Evolutionary conservation across 92 coral and sea anemone genomes (phyloP).

Genomic region (Hydrozoanthus gracilis): DNA sequence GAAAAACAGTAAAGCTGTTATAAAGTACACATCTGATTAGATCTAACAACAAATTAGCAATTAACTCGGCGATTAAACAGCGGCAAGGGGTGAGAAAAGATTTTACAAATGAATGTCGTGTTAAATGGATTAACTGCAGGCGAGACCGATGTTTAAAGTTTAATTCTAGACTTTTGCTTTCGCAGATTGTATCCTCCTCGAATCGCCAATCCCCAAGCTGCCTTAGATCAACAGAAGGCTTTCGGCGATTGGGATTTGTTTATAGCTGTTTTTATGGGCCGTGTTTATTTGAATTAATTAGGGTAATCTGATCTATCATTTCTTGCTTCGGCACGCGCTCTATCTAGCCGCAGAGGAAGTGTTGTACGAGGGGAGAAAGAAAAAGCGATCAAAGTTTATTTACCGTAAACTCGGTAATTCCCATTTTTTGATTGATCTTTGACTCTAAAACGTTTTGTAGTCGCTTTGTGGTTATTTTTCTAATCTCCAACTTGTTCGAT

Average conservation of each 20-base stretch:
- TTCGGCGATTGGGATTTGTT: conserved; percentile 61
- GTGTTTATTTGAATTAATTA: conserved; percentile 80
- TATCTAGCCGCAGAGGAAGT: conserved; percentile 76
- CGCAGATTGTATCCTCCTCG: conserved; percentile 32
- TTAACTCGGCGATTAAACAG: conserved; percentile 81
- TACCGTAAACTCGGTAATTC: conserved; percentile 48
- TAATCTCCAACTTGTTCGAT: background rate
- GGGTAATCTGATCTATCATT: conserved; percentile 65
- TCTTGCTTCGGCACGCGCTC: conserved; percentile 74
- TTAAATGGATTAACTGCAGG: conserved; percentile 61
- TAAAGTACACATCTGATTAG: conserved; percentile 88
- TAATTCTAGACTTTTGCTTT: conserved; percentile 42
- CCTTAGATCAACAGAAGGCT: conserved; percentile 67
- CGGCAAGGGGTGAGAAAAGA: conserved; percentile 68
- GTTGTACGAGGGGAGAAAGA: conserved; percentile 51
- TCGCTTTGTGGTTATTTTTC: background rate
- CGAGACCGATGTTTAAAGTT: conserved; percentile 40
- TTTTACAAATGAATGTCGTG: conserved; percentile 49
- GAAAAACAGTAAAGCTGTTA: conserved; percentile 62
- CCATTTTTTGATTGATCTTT: background rate
- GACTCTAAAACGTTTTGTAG: background rate
- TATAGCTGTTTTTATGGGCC: conserved; percentile 65
- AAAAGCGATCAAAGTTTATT: conserved; percentile 39
- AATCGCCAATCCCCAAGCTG: conserved; percentile 52
- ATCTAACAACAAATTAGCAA: conserved; percentile 92